Conservation (phyloP, 2,113 vertebrate genomes). For the Gymnorhina tibicen region DNA sequence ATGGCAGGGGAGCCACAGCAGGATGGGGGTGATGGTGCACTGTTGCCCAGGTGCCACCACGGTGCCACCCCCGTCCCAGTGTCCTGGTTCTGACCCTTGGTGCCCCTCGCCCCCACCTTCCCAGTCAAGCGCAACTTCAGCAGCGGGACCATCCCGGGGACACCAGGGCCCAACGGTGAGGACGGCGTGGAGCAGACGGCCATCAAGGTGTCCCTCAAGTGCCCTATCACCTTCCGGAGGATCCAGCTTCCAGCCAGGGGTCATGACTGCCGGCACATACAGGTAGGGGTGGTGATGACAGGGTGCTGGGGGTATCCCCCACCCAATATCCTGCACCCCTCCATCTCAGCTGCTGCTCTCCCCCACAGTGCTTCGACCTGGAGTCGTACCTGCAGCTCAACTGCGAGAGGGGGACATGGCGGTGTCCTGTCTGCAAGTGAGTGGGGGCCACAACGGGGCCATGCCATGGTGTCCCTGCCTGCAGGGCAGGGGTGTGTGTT, state of each 20-base stretch:
- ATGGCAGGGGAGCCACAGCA: neutral
- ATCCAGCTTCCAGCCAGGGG: slow-evolving; percentile 95
- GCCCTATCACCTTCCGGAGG: slow-evolving; percentile 94
- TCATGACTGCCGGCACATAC: slow-evolving; percentile 93
- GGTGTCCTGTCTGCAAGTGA: slow-evolving; percentile 81
- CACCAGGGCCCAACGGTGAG: slow-evolving; percentile 89
- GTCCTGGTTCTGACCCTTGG: neutral
- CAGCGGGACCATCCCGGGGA: slow-evolving; percentile 90
- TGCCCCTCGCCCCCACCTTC: neutral
- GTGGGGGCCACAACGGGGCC: neutral
- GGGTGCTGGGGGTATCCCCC: no score
- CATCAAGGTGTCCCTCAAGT: slow-evolving; percentile 96
- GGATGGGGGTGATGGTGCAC: neutral
- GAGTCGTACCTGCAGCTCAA: slow-evolving; percentile 86
- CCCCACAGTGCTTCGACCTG: slow-evolving; percentile 83
- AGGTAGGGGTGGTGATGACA: slow-evolving; percentile 64
- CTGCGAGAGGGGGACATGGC: slow-evolving; percentile 83
- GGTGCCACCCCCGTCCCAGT: neutral
- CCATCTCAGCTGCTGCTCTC: neutral
- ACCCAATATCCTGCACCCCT: accelerated
- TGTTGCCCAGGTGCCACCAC: neutral
- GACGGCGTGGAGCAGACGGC: slow-evolving; percentile 94
- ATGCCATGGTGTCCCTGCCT: neutral
- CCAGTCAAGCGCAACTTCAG: slow-evolving; percentile 93
- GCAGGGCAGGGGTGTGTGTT: neutral